Evolutionary conservation across 1,140 invertebrate genomes (phyloP).

Genomic region (Samia ricini): DNA sequence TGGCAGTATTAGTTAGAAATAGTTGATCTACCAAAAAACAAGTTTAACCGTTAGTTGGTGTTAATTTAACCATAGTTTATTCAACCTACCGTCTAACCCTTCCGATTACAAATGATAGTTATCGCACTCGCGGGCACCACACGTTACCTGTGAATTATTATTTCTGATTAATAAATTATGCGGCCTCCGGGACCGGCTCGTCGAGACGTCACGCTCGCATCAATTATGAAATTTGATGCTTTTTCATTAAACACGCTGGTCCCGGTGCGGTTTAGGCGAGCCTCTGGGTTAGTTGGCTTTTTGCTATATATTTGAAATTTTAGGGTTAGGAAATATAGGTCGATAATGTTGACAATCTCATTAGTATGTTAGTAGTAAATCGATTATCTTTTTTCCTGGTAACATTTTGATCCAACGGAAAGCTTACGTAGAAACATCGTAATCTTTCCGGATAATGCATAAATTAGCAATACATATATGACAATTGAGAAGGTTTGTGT

Average conservation of each 20-base stretch:
- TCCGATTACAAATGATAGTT: slow-evolving; percentile 49
- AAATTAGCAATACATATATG: not conserved
- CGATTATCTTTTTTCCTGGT: no score
- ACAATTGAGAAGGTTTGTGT: no score
- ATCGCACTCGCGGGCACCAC: slow-evolving; percentile 42
- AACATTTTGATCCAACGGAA: no score
- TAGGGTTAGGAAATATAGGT: slow-evolving; percentile 9
- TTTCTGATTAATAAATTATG: slow-evolving; percentile 76
- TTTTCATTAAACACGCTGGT: slow-evolving; percentile 67
- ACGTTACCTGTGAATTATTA: slow-evolving; percentile 76
- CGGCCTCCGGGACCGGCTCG: slow-evolving; percentile 42
- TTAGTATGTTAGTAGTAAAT: not conserved
- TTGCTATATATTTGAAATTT: slow-evolving; percentile 2
- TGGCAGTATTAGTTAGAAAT: no score
- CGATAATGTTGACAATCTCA: slow-evolving; percentile 1
- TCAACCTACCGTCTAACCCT: slow-evolving; percentile 44
- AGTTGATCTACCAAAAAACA: no score
- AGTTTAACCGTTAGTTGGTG: not conserved
- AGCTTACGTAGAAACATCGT: not conserved
- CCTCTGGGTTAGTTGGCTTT: slow-evolving; percentile 48
- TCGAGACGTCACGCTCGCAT: slow-evolving; percentile 48
- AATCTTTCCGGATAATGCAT: not conserved
- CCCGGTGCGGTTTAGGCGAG: slow-evolving; percentile 46
- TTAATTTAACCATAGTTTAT: not conserved
- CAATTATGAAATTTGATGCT: slow-evolving; percentile 74